Evolutionary conservation across 2,797 vertebrate genomes (phyloP), one percentile per base, ranked within the genome.

Genomic region (Eospalax fontanierii): DNA sequence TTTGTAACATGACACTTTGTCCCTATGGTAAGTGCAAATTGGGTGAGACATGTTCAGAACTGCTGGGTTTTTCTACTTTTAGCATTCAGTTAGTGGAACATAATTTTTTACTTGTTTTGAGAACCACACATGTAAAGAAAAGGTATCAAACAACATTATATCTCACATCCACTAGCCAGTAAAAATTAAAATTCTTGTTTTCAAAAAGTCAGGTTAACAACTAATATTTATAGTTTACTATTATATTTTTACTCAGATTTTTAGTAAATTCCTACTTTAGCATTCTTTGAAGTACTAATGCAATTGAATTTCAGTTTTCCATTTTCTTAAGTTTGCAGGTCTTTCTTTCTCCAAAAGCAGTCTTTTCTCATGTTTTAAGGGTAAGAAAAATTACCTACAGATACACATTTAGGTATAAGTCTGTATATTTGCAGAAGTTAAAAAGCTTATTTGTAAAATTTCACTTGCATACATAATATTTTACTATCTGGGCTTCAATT

Each of bases 101-200:
- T 91, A 89, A 87, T 76, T 94, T 26, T 84, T 73, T 38, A 61
- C n/a, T 82, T 94, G 28, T 66, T 91, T 88, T 92, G 71, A 85
- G 50, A 92, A 57, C 1, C 18, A 70, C 33, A 26, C 1, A 21
- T 28, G 33, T 30, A 65, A 80, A 94, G n/a, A n/a, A 90, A 40
- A 66, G 50, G 1, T 10, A 40, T 88, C n/a, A 38, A 21, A 2
- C 21, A 84, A 71, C 21, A 30, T 18, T 74, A 33, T 43, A 85
- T 12, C 33, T 88, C 38, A 75, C 50, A 0, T 46, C 75, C 82
- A 83, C 22, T 35, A 80, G 16, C 7, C 30, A 57, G 26, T n/a
- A 19, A 26, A 96, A 91, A 91, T 61, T 59, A 82, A 65, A 93
- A 35, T 46, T 82, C 43, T 85, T 93, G 1, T n/a, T 43, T 86